phyloP scores from a whole-genome alignment of 2,888 invertebrate genomes.

The Cynaeus angustus region DNA sequence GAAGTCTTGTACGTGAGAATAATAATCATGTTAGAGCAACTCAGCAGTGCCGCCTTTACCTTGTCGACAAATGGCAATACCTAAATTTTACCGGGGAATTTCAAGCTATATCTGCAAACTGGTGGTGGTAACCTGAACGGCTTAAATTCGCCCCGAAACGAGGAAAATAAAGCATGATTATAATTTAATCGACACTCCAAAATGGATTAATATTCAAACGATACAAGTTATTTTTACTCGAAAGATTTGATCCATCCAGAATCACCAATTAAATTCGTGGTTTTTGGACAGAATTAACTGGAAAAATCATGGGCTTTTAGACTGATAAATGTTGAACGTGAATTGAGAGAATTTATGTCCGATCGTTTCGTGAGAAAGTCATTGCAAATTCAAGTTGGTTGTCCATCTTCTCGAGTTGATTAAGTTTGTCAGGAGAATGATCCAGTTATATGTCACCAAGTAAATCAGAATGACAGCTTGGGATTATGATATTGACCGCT shows the following conservation, averaged over 20 bases:
- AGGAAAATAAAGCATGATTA: not conserved
- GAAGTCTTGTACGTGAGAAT: slow-evolving; percentile 51
- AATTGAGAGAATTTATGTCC: slow-evolving; percentile 20
- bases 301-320: slow-evolving; percentile 24
- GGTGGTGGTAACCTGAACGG: not conserved
- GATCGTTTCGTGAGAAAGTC: slow-evolving; percentile 13
- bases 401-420: slow-evolving; percentile 40
- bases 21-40: slow-evolving; percentile 51
- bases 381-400: slow-evolving; percentile 38
- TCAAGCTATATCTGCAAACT: slow-evolving; percentile 27
- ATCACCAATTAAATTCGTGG: not conserved
- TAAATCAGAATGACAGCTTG: slow-evolving; percentile 46
- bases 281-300: slow-evolving; percentile 1
- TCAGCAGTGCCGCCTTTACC: slow-evolving; percentile 52
- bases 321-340: slow-evolving; percentile 31
- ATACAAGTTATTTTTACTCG: not conserved
- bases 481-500: slow-evolving; percentile 42
- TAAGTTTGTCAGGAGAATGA: slow-evolving; percentile 50
- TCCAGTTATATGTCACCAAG: slow-evolving; percentile 42
- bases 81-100: slow-evolving; percentile 35
- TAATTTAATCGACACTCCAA: slow-evolving; percentile 7
- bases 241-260: not conserved
- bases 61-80: slow-evolving; percentile 49
- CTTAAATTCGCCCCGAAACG: not conserved
- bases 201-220: no score